phyloP scores from a whole-genome alignment of 1,140 invertebrate species.

The Neodiprion pinetum region DNA sequence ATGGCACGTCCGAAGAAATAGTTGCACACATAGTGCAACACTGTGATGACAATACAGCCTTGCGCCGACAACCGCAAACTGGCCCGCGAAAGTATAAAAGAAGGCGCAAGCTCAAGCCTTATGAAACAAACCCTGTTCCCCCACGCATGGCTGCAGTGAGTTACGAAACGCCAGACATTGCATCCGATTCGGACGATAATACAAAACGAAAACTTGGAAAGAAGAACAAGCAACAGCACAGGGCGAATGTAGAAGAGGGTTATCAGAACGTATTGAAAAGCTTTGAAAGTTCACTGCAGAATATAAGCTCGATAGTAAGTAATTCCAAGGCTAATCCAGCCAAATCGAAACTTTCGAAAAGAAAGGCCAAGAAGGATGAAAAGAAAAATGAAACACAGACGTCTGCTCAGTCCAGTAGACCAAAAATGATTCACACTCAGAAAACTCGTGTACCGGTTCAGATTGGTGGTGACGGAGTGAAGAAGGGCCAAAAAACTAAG shows the following conservation, averaged over 20 bases:
- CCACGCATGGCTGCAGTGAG: conserved; percentile 51
- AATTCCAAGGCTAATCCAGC: conserved; percentile 55
- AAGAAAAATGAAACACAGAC: conserved; percentile 53
- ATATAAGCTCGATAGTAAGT: conserved; percentile 62
- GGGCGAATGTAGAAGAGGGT: conserved; percentile 57
- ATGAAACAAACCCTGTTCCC: conserved; percentile 57
- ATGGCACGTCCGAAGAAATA: conserved; percentile 74
- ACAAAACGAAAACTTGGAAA: conserved; percentile 51
- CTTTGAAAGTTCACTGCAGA: conserved; percentile 65
- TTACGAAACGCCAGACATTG: conserved; percentile 50
- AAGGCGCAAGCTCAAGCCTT: conserved; percentile 73
- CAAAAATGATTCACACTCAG: conserved; percentile 78
- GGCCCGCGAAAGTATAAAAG: conserved; percentile 82
- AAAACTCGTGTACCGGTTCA: conserved; percentile 67
- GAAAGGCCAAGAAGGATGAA: conserved; percentile 51
- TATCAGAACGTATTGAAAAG: conserved; percentile 61
- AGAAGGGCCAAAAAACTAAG: conserved; percentile 66
- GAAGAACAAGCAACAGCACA: conserved; percentile 55
- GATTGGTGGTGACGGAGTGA: conserved; percentile 60
- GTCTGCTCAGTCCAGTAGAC: conserved; percentile 59
- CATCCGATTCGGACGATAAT: conserved; percentile 62
- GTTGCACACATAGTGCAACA: conserved; percentile 83
- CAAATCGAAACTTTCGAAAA: conserved; percentile 50
- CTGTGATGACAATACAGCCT: conserved; percentile 82
- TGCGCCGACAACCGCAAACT: conserved; percentile 75